phyloP scores from a whole-genome alignment of 2,113 vertebrate genomes.

The Tauraco erythrolophus region DNA sequence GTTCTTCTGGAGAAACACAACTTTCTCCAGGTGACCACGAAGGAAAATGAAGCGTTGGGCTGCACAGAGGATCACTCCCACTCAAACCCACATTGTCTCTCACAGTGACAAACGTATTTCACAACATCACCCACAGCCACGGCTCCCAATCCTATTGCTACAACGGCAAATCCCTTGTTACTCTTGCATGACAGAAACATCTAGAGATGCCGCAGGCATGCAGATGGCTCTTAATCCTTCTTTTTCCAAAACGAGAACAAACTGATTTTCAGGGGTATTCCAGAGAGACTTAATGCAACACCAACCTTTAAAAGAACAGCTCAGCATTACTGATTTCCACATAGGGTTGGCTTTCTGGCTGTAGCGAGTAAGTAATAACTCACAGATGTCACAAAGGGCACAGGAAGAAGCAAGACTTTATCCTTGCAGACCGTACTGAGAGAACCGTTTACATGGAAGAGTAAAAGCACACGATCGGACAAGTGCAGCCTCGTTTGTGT shows the following conservation, averaged over 20 bases:
- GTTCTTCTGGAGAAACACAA: not conserved
- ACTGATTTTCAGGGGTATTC: not conserved
- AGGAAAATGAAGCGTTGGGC: not conserved
- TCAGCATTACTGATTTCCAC: not conserved
- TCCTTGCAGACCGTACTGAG: not conserved
- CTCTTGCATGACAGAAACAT: not conserved
- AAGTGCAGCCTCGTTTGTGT: fast-evolving
- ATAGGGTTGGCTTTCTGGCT: fast-evolving
- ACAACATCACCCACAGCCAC: fast-evolving
- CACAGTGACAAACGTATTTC: fast-evolving
- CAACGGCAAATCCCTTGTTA: not conserved
- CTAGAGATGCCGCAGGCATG: not conserved
- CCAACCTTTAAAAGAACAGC: not conserved
- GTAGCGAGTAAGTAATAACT: not conserved
- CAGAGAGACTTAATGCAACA: not conserved
- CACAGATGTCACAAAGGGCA: not conserved
- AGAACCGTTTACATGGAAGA: not conserved
- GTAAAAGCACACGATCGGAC: not conserved
- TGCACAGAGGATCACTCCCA: not conserved
- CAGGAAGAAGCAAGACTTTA: conserved; percentile 3
- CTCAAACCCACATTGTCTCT: not conserved
- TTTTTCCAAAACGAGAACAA: not conserved
- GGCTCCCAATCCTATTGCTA: not conserved
- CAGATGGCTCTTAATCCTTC: not conserved
- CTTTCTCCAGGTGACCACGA: not conserved